Evolutionary conservation across 2,888 invertebrate species (phyloP), one percentile per base, ranked within the genome.

Genomic region (Lasioglossum lativentre): DNA sequence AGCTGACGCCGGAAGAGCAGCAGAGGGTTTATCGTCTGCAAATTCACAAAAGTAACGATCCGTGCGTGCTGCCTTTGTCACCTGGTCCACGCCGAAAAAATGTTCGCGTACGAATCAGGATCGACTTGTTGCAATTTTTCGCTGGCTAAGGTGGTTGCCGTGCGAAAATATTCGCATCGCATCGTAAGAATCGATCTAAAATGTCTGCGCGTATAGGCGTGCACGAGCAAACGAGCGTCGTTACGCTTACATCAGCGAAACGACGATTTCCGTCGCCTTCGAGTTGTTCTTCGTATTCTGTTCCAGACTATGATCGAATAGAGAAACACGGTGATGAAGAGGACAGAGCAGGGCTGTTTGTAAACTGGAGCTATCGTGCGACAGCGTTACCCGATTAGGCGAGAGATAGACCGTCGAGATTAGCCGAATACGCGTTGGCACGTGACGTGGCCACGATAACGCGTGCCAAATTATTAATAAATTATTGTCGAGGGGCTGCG

Each of bases 211-310:
- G 63, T 63, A 16, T 63, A 56, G 66, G 78, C 76, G 45, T 78
- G 81, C 79, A 63, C 66, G 70, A 78, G 82, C 82, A 88, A 90
- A 89, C 83, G 84, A 89, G 88, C 86, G 83, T 90, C 85, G 90
- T 90, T 89, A 88, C 80, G 91, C 90, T 90, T 91, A 88, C 88
- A 87, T 90, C 90, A 90, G 90, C 92, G 34, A 66, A 66, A 66
- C 66, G 34, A 19, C 66, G 66, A 66, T 34, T 34, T 23, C 66
- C 10, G 34, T 10, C 23, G 30, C 19, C 66, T 34, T 66, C 59
- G 23, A 10, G 10, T 23, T n/a, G 52, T 10, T 52, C 59, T 27
- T 27, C 27, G 27, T 16, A 27, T 14, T 59, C 27, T 16, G 30
- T 30, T 16, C 5, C 6, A 6, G 30, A 63, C 30, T 63, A 63